Evolutionary conservation across 2,888 invertebrate species (phyloP).

Genomic region (Craniophora ligustri): DNA sequence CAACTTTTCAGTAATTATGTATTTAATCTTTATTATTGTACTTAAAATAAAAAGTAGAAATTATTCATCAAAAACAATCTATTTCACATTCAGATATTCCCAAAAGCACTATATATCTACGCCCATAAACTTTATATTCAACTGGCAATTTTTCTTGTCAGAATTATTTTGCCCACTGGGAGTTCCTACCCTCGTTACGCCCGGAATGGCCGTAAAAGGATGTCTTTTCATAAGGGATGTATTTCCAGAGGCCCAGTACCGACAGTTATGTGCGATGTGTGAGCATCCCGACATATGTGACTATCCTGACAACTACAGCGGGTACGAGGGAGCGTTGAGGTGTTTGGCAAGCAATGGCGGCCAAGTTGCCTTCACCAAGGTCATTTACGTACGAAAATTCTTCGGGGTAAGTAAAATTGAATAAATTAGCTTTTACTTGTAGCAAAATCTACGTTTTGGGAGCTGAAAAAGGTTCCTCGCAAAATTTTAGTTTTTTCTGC

Average conservation of each 20-base stretch:
- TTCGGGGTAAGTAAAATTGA: slow-evolving; percentile 90
- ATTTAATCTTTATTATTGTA: no score
- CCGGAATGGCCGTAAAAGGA: slow-evolving; percentile 6
- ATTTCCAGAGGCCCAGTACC: slow-evolving; percentile 91
- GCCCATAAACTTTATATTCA: slow-evolving; percentile 25
- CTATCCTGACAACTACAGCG: slow-evolving; percentile 95
- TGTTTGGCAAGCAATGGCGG: slow-evolving; percentile 95
- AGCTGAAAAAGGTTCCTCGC: slow-evolving; percentile 10
- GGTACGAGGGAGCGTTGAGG: slow-evolving; percentile 95
- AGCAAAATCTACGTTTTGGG: not conserved
- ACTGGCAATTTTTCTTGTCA: slow-evolving; percentile 31
- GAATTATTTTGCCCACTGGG: slow-evolving; percentile 34
- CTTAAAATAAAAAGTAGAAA: not conserved
- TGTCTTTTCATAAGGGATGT: slow-evolving; percentile 30
- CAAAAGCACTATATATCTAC: slow-evolving; percentile 5
- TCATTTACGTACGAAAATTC: slow-evolving; percentile 93
- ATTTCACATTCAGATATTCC: slow-evolving; percentile 8
- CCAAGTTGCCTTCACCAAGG: slow-evolving; percentile 95
- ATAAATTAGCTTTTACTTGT: not conserved
- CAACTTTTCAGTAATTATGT: no score
- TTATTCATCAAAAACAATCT: slow-evolving; percentile 13
- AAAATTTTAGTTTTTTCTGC: slow-evolving; percentile 11
- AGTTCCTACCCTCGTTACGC: slow-evolving; percentile 17
- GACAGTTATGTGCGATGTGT: slow-evolving; percentile 93
- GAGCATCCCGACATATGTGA: slow-evolving; percentile 93